Evolutionary conservation across 1,140 invertebrate species (phyloP).

Genomic region (Pogonus chalceus): DNA sequence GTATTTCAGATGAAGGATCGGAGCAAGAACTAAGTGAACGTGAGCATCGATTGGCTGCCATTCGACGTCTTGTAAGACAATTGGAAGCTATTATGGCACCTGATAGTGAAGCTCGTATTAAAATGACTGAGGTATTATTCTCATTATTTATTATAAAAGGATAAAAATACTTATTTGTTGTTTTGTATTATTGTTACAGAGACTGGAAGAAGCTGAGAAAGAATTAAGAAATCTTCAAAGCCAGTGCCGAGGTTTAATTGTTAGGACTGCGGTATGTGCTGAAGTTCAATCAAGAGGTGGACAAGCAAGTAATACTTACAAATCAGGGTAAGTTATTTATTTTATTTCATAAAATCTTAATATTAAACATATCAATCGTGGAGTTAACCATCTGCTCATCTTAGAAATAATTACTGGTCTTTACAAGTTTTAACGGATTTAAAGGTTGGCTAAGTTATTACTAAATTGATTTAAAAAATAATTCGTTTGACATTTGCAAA

Average conservation of each 20-base stretch:
- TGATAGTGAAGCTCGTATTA: slow-evolving; percentile 48
- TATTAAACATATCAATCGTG: no score
- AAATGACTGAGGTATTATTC: slow-evolving; percentile 39
- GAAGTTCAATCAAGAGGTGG: not conserved
- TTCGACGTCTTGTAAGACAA: slow-evolving; percentile 54
- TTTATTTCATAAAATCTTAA: no score
- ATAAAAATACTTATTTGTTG: no score
- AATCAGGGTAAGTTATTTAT: no score
- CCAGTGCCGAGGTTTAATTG: slow-evolving; percentile 64
- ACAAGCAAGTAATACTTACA: not conserved
- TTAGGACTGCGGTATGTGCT: slow-evolving; percentile 48
- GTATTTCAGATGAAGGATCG: slow-evolving; percentile 66
- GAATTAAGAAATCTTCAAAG: slow-evolving; percentile 67
- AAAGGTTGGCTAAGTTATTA: no score
- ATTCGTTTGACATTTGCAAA: no score
- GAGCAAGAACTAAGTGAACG: slow-evolving; percentile 63
- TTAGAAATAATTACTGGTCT: no score
- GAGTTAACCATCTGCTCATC: no score
- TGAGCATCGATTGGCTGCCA: slow-evolving; percentile 54
- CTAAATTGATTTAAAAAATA: no score
- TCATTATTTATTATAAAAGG: no score
- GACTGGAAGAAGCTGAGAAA: slow-evolving; percentile 65
- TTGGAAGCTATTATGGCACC: slow-evolving; percentile 56
- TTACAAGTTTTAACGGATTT: no score
- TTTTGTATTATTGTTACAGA: slow-evolving; percentile 39